Evolutionary conservation across 2,797 vertebrate species (phyloP), one percentile per base, ranked within the genome.

Genomic region (Halcyon leucocephala): DNA sequence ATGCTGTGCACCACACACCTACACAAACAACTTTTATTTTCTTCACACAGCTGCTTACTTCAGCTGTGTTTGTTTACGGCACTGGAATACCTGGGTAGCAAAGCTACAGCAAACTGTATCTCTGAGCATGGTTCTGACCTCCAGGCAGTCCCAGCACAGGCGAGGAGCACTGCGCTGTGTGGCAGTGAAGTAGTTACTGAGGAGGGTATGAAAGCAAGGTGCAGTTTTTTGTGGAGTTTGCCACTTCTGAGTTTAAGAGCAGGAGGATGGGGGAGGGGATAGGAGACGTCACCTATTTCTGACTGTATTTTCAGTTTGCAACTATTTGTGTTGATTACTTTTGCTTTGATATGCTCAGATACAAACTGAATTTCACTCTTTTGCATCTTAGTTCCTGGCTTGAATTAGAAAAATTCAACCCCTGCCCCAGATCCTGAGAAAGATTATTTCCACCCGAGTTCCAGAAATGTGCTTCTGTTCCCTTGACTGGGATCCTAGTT

Each of bases 1-100:
- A 87, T 39, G 69, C 86, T 62, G 91, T 21, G 80, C 89, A 28
- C 91, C 89, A 28, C 91, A 90, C 93, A 90, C 85, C 83, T 81
- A 66, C 72, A 49, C 55, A 28, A 77, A 83, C 85, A 86, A 4
- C 60, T 91, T 81, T 7, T 54, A 4, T 65, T 82, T 64, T 91
- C 78, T 87, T 90, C 42, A 16, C 31, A 60, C 96, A 95, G 86
- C 93, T 93, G 94, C 92, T 95, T 35, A 31, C 69, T 74, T 79
- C 84, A 74, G 76, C 87, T 72, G 31, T 55, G 81, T 12, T 86
- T 66, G 80, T 71, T 65, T 89, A 57, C 44, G 79, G 29, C 44
- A 18, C 52, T 12, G 60, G 60, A n/a, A 77, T 14, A 49, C 51
- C 83, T 26, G 5, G 6, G 70, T n/a, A 86, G 93, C 33, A 12